Conservation (phyloP, 2,113 vertebrate species). For the Columba livia region DNA sequence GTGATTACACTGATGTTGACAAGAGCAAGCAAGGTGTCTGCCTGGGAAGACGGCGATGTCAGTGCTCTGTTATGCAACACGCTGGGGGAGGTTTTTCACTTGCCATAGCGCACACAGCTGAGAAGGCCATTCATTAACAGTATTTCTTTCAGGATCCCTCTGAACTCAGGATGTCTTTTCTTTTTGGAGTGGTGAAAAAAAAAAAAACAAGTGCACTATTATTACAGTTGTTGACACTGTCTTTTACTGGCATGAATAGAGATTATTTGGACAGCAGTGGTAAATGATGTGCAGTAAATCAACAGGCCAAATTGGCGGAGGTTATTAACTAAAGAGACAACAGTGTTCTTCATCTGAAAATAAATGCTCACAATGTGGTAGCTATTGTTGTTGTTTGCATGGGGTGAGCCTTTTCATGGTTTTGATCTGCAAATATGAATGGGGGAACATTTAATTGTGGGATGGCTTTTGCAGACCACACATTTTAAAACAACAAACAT, state of each 20-base stretch:
- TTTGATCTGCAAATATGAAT: neutral
- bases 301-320: conserved; percentile 56
- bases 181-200: conserved; percentile 16
- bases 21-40: neutral
- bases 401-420: neutral
- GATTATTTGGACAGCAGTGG: conserved; percentile 51
- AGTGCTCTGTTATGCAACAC: neutral
- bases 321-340: conserved; percentile 25
- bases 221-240: conserved; percentile 46
- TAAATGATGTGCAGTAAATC: conserved; percentile 50
- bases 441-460: neutral
- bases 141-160: conserved; percentile 50
- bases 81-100: conserved; percentile 6
- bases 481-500: conserved; percentile 21
- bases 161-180: conserved; percentile 54
- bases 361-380: neutral
- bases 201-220: conserved; percentile 27
- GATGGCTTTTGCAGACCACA: neutral
- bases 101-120: conserved; percentile 26
- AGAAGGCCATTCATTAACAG: conserved; percentile 49
- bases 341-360: conserved; percentile 50
- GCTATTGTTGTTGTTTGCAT: conserved; percentile 35
- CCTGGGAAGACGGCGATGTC: rapidly evolving
- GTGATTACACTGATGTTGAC: neutral
- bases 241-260: conserved; percentile 43